phyloP scores from a whole-genome alignment of 2,888 invertebrate genomes.

The Lamellibrachia satsuma region DNA sequence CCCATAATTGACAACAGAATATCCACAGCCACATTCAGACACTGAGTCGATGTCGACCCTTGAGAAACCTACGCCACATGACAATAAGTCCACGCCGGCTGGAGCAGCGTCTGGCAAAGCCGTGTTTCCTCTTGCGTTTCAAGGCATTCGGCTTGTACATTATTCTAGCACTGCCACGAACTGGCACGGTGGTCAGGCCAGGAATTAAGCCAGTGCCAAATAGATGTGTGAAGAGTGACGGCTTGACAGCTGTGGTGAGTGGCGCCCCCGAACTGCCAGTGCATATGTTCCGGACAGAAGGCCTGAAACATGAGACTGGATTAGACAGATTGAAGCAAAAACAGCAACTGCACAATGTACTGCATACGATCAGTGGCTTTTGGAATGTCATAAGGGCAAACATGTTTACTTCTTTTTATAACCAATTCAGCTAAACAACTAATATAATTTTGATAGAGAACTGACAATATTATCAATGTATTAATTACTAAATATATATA shows the following conservation, averaged over 20 bases:
- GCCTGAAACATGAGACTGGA: background rate
- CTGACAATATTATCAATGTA: too few species aligned
- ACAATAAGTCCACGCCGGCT: constrained; percentile 28
- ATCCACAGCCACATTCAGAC: background rate
- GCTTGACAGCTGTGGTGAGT: background rate
- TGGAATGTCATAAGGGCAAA: too few species aligned
- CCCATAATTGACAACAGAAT: background rate
- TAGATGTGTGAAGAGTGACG: background rate
- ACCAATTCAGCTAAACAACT: too few species aligned
- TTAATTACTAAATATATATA: too few species aligned
- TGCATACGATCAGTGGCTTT: too few species aligned
- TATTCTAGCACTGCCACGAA: constrained; percentile 20
- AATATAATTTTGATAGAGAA: too few species aligned
- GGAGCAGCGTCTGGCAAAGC: constrained; percentile 33
- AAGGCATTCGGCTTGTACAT: constrained; percentile 32
- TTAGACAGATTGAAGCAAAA: background rate
- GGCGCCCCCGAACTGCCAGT: background rate
- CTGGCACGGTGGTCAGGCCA: background rate
- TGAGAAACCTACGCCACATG: constrained; percentile 35
- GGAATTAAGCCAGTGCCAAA: background rate
- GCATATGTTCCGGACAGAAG: background rate
- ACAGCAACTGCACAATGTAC: background rate
- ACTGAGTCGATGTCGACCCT: constrained; percentile 27
- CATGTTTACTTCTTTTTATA: too few species aligned
- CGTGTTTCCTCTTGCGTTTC: constrained; percentile 35